Base-by-base conservation (phyloP, 2,888 invertebrate genomes). In the Nomada hirtipes region DNA sequence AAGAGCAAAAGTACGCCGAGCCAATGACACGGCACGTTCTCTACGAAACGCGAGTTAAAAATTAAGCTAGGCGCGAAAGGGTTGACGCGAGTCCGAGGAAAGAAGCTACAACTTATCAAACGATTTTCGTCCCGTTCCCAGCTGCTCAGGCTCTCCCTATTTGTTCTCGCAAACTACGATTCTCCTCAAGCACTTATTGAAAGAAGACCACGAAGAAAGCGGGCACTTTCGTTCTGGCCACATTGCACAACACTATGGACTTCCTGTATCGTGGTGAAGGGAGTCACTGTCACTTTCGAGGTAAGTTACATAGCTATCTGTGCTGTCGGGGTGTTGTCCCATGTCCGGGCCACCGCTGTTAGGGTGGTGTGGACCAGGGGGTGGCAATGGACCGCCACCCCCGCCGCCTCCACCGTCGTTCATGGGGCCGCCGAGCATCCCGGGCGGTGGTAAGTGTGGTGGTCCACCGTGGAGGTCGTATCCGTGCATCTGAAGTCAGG, bases 271-370 rank as follows among this genome's bases (percentile, higher is more conserved):
- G 89, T 95, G 95, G 83, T 95, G 95, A 86, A 95, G 92, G 87
- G 95, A 95, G 92, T 95, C 95, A 87, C 93, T 94, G 95, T 98
- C 98, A 94, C 98, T 98, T 94, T 98, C 98, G 90, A 98, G 96
- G 95, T 98, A 98, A 81, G 98, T 98, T 86, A 98, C 98, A 95
- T 98, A 98, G 94, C 98, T 98, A 94, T 98, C 97, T 74, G 97
- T 97, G 91, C 97, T 97, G 94, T 97, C 97, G 26, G 97, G 97
- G 94, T 97, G 97, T 88, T 96, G 96, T 91, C 96, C 96, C 89
- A 95, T 95, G 92, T 96, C 96, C 79, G 95, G 93, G 26, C 90
- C 90, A 42, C 92, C 91, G 53, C 89, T 83, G 20, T 88, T 90
- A 10, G 90, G 91, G 70, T 92, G 93, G 79, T 92, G 91, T 29